Evolutionary conservation across 2,888 invertebrate species (phyloP).

Genomic region (Lepidocyrtinus sp.): DNA sequence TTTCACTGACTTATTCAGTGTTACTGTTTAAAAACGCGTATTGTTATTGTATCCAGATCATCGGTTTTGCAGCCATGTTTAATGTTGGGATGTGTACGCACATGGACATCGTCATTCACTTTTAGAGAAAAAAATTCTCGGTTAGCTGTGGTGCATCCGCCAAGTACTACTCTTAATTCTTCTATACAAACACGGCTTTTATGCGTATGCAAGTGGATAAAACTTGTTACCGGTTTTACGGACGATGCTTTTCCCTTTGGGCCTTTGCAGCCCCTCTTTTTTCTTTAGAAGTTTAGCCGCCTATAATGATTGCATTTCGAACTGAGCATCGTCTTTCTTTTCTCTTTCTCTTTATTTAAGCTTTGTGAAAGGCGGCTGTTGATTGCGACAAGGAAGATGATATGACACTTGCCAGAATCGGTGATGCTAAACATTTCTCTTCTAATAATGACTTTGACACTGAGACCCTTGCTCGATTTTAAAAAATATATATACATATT

Average conservation of each 20-base stretch:
- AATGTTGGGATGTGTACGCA: background rate
- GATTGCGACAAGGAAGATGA: slow-evolving; percentile 41
- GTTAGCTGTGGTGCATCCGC: background rate
- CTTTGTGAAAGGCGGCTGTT: slow-evolving; percentile 18
- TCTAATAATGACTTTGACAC: slow-evolving; percentile 46
- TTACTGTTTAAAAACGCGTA: background rate
- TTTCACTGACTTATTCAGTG: slow-evolving; percentile 19
- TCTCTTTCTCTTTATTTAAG: background rate
- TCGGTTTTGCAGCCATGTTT: slow-evolving; percentile 8
- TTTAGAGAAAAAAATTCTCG: background rate
- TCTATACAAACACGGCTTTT: slow-evolving; percentile 3
- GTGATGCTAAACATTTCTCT: slow-evolving; percentile 35
- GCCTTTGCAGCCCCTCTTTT: slow-evolving; percentile 51
- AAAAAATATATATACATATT: slow-evolving; percentile 9
- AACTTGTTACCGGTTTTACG: slow-evolving; percentile 64
- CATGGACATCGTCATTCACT: slow-evolving; percentile 12
- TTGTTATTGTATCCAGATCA: slow-evolving; percentile 1
- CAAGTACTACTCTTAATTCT: slow-evolving; percentile 11
- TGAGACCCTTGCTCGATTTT: slow-evolving; percentile 12
- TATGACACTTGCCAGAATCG: slow-evolving; percentile 61
- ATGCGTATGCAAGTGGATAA: slow-evolving; percentile 55
- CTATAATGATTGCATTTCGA: slow-evolving; percentile 62
- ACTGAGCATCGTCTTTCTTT: slow-evolving; percentile 53
- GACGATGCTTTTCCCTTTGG: slow-evolving; percentile 63
- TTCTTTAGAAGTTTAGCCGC: slow-evolving; percentile 61